These are phyloP conservation scores for Rhimphoctona megacephalus DNA, from an alignment of 2,888 invertebrate species.

Conservation along the genomic window DNA sequence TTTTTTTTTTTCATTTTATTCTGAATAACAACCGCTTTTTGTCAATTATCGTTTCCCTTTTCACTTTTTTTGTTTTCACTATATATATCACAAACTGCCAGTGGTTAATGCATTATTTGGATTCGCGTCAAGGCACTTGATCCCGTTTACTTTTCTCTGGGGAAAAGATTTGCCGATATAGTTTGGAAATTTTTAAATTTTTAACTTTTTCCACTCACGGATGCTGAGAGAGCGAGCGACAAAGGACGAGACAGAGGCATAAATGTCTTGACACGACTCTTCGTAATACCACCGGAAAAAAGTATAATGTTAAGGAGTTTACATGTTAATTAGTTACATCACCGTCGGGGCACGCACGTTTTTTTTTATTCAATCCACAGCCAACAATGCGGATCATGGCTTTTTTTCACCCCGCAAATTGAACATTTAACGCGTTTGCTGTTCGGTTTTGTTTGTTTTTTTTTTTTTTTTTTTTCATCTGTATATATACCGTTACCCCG, in stretches of 20 bases:
- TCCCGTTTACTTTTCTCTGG: not conserved
- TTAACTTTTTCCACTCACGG: slow-evolving; percentile 14
- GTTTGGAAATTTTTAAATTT: slow-evolving; percentile 28
- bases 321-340: slow-evolving; percentile 84
- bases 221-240: not conserved
- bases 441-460: not conserved
- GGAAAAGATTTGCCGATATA: not conserved
- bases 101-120: slow-evolving; percentile 76
- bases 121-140: slow-evolving; percentile 71
- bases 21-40: slow-evolving; percentile 72
- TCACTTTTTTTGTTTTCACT: slow-evolving; percentile 79
- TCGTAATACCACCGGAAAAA: slow-evolving; percentile 81
- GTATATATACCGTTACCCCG: slow-evolving; percentile 70
- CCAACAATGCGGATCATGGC: slow-evolving; percentile 12
- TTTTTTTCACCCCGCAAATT: slow-evolving; percentile 30
- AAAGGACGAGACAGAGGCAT: slow-evolving; percentile 29
- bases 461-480: not conserved
- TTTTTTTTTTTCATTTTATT: slow-evolving; percentile 53
- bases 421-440: not conserved
- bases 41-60: slow-evolving; percentile 73
- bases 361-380: slow-evolving; percentile 45
- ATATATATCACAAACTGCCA: slow-evolving; percentile 85
- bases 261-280: slow-evolving; percentile 67
- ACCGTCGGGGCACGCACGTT: slow-evolving; percentile 76
- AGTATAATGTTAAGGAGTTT: slow-evolving; percentile 81